phyloP scores from a whole-genome alignment of 2,888 invertebrate genomes.

The Tigriopus californicus region DNA sequence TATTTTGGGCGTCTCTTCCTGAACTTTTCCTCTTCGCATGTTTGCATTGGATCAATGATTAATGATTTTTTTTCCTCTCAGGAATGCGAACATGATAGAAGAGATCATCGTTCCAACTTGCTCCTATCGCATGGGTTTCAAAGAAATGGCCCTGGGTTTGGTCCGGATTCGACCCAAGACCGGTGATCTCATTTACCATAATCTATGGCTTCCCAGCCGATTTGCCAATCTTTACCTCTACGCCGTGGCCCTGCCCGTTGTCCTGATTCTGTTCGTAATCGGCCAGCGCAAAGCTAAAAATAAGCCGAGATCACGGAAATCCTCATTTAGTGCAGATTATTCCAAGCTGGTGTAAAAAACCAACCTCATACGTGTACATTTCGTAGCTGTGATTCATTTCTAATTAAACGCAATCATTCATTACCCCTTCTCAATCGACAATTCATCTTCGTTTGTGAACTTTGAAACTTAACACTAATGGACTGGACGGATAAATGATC shows the following conservation, averaged over 20 bases:
- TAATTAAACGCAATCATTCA: no score
- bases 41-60: no score
- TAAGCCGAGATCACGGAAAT: not conserved
- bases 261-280: constrained; percentile 20
- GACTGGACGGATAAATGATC: no score
- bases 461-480: no score
- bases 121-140: constrained; percentile 86
- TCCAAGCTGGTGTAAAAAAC: not conserved
- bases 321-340: not conserved
- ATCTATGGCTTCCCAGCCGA: constrained; percentile 55
- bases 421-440: no score
- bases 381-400: no score
- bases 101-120: constrained; percentile 85
- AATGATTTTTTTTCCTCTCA: constrained; percentile 2
- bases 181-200: constrained; percentile 43
- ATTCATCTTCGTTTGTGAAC: no score
- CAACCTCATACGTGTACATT: not conserved
- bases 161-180: constrained; percentile 23
- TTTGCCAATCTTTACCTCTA: constrained; percentile 42
- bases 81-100: constrained; percentile 18
- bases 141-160: constrained; percentile 15
- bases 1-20: no score
- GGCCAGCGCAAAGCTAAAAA: not conserved
- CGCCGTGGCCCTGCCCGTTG: constrained; percentile 25
- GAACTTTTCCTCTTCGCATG: no score